phyloP scores from a whole-genome alignment of 2,113 vertebrate species.

The Coturnix japonica region DNA sequence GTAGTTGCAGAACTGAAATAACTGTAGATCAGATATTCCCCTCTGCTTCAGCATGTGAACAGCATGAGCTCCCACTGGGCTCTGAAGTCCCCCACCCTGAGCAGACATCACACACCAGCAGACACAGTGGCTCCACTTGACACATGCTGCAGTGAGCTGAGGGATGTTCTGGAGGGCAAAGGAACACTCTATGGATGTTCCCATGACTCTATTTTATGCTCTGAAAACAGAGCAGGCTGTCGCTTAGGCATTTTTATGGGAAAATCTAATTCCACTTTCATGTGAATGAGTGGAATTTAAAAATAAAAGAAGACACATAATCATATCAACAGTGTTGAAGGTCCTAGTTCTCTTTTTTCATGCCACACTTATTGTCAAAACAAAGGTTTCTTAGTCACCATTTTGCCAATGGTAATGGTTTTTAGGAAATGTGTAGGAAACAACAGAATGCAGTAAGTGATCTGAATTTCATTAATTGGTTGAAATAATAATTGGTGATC shows the following conservation, averaged over 20 bases:
- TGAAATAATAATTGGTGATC: not conserved
- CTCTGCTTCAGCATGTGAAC: not conserved
- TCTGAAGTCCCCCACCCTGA: not conserved
- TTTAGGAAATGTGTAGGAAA: not conserved
- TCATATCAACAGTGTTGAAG: not conserved
- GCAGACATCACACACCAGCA: not conserved
- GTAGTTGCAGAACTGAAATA: constrained; percentile 8
- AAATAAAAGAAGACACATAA: not conserved
- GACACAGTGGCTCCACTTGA: not conserved
- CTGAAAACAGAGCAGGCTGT: not conserved
- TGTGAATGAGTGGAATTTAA: not conserved
- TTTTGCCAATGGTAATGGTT: not conserved
- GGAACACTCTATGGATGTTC: not conserved
- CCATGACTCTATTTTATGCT: not conserved
- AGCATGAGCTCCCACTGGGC: not conserved
- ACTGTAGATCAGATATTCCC: not conserved
- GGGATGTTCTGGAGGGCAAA: not conserved
- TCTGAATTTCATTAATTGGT: not conserved
- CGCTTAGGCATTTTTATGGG: not conserved
- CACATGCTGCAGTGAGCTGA: not conserved
- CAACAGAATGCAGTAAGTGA: not conserved
- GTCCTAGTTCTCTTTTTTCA: not conserved
- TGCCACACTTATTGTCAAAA: not conserved
- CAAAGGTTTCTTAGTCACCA: fast-evolving
- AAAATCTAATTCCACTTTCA: not conserved